phyloP scores from a whole-genome alignment of 2,113 vertebrate species.

The Elgaria multicarinata region DNA sequence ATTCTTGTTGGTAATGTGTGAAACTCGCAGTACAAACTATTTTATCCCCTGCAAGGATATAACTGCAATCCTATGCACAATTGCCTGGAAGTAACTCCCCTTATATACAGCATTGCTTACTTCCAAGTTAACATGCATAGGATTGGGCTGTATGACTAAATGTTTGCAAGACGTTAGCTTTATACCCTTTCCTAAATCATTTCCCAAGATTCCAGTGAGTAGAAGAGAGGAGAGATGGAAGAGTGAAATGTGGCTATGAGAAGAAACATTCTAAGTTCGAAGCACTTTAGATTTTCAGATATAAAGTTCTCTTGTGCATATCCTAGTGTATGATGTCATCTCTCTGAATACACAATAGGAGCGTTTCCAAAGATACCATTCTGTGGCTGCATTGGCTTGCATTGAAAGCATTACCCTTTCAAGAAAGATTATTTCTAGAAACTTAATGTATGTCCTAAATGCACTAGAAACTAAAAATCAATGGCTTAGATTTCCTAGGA shows the following conservation, averaged over 20 bases:
- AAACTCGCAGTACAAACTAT: not conserved
- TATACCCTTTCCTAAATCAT: not conserved
- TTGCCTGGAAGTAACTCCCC: not conserved
- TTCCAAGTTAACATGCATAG: not conserved
- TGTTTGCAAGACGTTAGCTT: not conserved
- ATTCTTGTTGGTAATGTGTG: not conserved
- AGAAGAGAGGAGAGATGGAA: not conserved
- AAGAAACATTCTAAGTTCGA: not conserved
- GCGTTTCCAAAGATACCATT: not conserved
- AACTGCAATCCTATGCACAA: not conserved
- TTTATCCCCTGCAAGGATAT: not conserved
- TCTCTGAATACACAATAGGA: not conserved
- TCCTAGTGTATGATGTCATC: conserved; percentile 6
- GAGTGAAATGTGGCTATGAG: not conserved
- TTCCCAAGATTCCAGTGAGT: not conserved
- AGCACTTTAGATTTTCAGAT: not conserved
- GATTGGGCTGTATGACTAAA: not conserved
- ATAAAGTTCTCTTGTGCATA: not conserved
- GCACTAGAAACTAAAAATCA: not conserved
- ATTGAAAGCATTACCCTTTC: not conserved
- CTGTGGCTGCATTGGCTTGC: not conserved
- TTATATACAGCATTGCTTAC: not conserved
- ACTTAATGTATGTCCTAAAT: not conserved
- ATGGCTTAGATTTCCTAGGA: not conserved
- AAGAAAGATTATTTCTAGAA: not conserved